phyloP scores from a whole-genome alignment of 2,113 vertebrate species.

The Sprattus sprattus region DNA sequence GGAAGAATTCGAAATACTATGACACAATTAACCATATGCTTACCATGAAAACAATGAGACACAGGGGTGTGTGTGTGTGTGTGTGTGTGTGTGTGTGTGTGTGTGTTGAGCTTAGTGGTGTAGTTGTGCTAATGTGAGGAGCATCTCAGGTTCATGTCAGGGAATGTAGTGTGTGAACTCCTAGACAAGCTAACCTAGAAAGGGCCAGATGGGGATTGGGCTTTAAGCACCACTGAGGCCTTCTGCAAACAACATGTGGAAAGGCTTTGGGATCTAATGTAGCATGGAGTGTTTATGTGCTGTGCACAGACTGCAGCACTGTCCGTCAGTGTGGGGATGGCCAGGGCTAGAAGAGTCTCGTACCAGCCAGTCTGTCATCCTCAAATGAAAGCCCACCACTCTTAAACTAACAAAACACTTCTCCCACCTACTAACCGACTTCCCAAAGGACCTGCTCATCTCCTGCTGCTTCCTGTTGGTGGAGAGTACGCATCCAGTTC shows the following conservation, averaged over 20 bases:
- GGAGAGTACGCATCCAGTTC: constrained; percentile 61
- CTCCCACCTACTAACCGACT: not conserved
- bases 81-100: too few relatives aligned
- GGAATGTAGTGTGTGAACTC: constrained; percentile 27
- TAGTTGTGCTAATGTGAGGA: constrained; percentile 26
- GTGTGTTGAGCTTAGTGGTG: not conserved
- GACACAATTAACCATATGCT: not conserved
- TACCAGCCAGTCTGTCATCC: not conserved
- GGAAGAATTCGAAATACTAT: constrained; percentile 22
- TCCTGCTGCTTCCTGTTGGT: constrained; percentile 64
- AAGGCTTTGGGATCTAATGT: constrained; percentile 71
- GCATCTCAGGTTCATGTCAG: constrained; percentile 53
- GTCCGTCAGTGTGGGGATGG: constrained; percentile 54
- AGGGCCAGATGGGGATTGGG: constrained; percentile 61
- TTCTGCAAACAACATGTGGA: constrained; percentile 74
- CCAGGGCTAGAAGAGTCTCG: not conserved
- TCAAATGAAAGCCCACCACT: not conserved
- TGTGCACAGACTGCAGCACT: constrained; percentile 55
- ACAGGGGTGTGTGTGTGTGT: not conserved
- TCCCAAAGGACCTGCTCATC: constrained; percentile 45
- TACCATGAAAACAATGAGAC: not conserved
- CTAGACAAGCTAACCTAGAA: constrained; percentile 58
- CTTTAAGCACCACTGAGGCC: constrained; percentile 60
- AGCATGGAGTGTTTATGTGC: constrained; percentile 72
- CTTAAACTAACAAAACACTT: not conserved